phyloP scores from a whole-genome alignment of 1,140 invertebrate genomes.

The Trichoplusia ni region DNA sequence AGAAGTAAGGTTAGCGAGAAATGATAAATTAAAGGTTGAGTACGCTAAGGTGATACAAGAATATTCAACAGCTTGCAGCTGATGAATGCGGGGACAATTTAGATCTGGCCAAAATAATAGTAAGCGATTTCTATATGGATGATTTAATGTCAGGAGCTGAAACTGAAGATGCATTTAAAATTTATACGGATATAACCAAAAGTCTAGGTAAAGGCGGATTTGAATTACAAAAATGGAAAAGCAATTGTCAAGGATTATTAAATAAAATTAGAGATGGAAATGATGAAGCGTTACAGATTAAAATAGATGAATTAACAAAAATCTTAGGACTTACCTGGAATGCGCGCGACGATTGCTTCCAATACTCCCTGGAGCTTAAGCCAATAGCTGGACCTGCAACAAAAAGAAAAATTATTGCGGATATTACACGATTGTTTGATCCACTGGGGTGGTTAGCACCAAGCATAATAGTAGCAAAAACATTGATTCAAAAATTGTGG shows the following conservation, averaged over 20 bases:
- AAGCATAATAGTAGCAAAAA: constrained; percentile 47
- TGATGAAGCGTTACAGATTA: neutral
- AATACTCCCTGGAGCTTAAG: too few relatives aligned
- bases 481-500: constrained; percentile 54
- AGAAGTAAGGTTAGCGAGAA: neutral
- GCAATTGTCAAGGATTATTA: constrained; percentile 34
- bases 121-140: constrained; percentile 30
- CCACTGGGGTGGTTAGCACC: constrained; percentile 50
- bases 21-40: neutral
- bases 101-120: constrained; percentile 17
- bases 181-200: neutral
- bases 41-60: neutral
- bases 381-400: constrained; percentile 25
- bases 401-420: constrained; percentile 21
- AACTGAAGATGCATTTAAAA: constrained; percentile 9
- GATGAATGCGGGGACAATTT: constrained; percentile 33
- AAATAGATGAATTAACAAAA: constrained; percentile 26
- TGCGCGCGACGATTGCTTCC: constrained; percentile 14
- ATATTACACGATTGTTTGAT: too few relatives aligned
- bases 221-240: constrained; percentile 40
- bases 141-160: constrained; percentile 24
- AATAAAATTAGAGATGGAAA: constrained; percentile 14
- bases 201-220: constrained; percentile 21
- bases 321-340: constrained; percentile 38
- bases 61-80: constrained; percentile 46